Conservation (phyloP, 2,113 vertebrate genomes). For the Labeo rohita region DNA sequence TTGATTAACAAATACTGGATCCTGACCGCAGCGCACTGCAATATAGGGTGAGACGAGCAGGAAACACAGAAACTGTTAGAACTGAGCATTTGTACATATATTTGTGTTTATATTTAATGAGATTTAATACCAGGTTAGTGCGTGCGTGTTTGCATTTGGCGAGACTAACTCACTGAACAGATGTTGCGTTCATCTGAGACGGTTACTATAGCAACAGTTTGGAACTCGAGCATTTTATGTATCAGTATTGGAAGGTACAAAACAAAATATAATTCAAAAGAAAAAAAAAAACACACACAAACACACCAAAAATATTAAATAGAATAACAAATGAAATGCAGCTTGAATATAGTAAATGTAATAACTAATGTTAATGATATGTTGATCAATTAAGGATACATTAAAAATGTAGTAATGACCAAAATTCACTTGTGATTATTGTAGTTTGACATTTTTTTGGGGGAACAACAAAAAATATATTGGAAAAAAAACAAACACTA, state of each 20-base stretch:
- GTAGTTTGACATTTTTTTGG: too few species aligned
- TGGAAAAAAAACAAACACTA: too few species aligned
- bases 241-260: neutral
- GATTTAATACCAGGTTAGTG: neutral
- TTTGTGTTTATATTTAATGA: too few species aligned
- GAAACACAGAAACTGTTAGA: neutral
- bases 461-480: too few species aligned
- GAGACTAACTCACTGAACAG: neutral
- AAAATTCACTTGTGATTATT: too few species aligned
- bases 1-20: conserved; percentile 86
- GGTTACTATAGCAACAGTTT: neutral
- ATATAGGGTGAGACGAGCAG: conserved; percentile 73
- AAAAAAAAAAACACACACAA: too few species aligned
- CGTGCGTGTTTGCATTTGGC: neutral
- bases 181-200: neutral
- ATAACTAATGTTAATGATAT: too few species aligned
- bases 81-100: neutral
- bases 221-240: neutral
- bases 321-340: neutral
- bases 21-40: conserved; percentile 88
- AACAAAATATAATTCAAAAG: neutral
- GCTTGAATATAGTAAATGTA: neutral
- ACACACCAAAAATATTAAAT: neutral
- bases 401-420: too few species aligned
- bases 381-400: too few species aligned